Percentiles rank a stretch among this genome's conserved stretches.
Conservation (phyloP, 2,797 vertebrate genomes). For the Tragopan temminckii region DNA sequence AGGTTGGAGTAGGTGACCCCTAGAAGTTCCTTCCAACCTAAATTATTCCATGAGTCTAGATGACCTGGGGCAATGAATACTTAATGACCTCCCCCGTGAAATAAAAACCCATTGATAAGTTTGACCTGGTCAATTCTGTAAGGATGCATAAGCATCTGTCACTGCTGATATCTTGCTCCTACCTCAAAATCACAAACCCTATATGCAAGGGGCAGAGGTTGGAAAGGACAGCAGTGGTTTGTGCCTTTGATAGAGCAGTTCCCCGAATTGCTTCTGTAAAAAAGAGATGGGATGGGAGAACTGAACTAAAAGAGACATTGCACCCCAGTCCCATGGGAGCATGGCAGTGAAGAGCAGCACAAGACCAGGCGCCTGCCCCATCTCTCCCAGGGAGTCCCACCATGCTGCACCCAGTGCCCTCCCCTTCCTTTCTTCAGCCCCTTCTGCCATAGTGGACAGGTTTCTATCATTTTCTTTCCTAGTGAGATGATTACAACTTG, state of each 20-base stretch:
- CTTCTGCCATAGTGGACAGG: neutral
- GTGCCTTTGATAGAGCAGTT: neutral
- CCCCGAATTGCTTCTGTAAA: neutral
- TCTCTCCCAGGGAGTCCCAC: neutral
- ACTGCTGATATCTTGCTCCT: constrained; percentile 56
- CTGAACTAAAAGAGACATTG: neutral
- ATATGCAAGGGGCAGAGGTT: neutral
- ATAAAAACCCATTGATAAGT: constrained; percentile 73
- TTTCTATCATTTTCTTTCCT: neutral
- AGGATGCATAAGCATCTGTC: constrained; percentile 37
- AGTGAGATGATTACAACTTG: neutral
- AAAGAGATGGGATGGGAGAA: neutral
- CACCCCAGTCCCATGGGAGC: neutral
- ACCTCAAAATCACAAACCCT: constrained; percentile 47
- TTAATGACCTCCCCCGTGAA: constrained; percentile 67
- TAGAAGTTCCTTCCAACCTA: constrained; percentile 66
- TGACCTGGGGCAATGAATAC: constrained; percentile 65
- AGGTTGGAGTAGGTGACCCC: constrained; percentile 43
- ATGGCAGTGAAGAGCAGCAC: neutral
- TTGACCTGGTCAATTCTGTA: constrained; percentile 70
- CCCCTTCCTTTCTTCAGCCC: neutral
- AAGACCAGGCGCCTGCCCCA: neutral
- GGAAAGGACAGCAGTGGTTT: constrained; percentile 41
- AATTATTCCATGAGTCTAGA: constrained; percentile 71
- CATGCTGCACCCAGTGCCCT: neutral